Conservation (phyloP, 2,113 vertebrate genomes). For the Lycocorax pyrrhopterus region DNA sequence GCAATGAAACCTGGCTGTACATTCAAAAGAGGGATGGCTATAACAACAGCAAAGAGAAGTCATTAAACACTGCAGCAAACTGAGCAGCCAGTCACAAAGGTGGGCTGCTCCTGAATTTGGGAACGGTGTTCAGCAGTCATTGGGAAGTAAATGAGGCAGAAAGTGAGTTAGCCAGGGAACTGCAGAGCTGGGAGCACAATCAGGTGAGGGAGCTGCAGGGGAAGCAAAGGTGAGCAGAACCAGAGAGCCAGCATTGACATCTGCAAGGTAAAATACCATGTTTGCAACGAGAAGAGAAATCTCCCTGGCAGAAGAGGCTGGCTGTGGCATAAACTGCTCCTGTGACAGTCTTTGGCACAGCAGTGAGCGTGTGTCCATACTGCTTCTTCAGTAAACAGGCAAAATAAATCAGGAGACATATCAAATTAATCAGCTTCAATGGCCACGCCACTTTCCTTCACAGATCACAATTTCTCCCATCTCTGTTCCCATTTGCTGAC, state of each 20-base stretch:
- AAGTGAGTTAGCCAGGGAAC: background rate
- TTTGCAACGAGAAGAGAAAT: background rate
- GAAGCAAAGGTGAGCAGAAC: background rate
- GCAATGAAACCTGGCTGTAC: background rate
- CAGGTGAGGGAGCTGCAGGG: constrained; percentile 8
- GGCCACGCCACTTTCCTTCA: background rate
- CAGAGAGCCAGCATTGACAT: background rate
- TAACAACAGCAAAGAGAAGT: background rate
- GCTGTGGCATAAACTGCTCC: background rate
- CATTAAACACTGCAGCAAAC: background rate
- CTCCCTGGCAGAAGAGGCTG: background rate
- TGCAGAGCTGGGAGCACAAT: background rate
- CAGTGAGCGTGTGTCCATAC: background rate
- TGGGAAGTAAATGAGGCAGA: constrained; percentile 49
- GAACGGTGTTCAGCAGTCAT: background rate
- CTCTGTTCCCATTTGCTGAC: background rate
- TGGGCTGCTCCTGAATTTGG: background rate
- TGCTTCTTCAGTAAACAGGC: background rate
- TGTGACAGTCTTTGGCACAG: background rate
- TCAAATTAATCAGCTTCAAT: background rate
- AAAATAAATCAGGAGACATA: background rate
- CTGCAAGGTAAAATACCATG: background rate
- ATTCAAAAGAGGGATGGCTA: background rate
- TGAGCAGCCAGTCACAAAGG: background rate
- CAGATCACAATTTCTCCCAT: background rate